Conservation (phyloP, 1,140 invertebrate species). For the Achroia grisella region DNA sequence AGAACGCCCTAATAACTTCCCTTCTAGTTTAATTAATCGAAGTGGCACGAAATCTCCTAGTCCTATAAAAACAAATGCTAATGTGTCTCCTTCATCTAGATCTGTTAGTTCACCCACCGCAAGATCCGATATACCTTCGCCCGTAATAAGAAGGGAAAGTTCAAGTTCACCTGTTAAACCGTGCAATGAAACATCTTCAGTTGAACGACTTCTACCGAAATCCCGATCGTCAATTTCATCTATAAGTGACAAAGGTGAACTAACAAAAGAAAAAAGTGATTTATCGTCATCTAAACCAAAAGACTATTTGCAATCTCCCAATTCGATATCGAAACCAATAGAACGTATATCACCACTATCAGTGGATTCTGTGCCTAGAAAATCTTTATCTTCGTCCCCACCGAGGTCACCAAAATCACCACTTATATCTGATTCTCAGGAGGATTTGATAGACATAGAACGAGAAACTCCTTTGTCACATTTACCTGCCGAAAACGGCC, state of each 20-base stretch:
- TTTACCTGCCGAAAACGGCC: slow-evolving; percentile 12
- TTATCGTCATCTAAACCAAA: slow-evolving; percentile 7
- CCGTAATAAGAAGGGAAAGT: slow-evolving; percentile 35
- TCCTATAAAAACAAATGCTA: slow-evolving; percentile 52
- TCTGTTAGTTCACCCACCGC: slow-evolving; percentile 38
- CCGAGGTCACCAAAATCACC: slow-evolving; percentile 47
- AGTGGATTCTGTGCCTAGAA: slow-evolving; percentile 25
- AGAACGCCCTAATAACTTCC: slow-evolving; percentile 55
- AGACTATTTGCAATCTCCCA: slow-evolving; percentile 26
- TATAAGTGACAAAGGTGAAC: slow-evolving; percentile 25
- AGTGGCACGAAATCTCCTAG: slow-evolving; percentile 57
- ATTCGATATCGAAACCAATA: slow-evolving; percentile 18
- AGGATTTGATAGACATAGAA: slow-evolving; percentile 9
- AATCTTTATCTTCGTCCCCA: slow-evolving; percentile 39
- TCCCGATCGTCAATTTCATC: slow-evolving; percentile 28
- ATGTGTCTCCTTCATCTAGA: slow-evolving; percentile 48
- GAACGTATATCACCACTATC: slow-evolving; percentile 26
- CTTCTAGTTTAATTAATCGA: slow-evolving; percentile 49
- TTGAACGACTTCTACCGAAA: slow-evolving; percentile 28
- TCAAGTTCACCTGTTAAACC: slow-evolving; percentile 28
- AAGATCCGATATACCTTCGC: slow-evolving; percentile 22
- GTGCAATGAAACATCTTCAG: slow-evolving; percentile 8
- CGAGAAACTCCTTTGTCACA: slow-evolving; percentile 17
- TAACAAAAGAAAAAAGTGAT: slow-evolving; percentile 17
- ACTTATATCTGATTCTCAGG: slow-evolving; percentile 12